Evolutionary conservation across 2,113 vertebrate species (phyloP).

Genomic region (Channa argus): DNA sequence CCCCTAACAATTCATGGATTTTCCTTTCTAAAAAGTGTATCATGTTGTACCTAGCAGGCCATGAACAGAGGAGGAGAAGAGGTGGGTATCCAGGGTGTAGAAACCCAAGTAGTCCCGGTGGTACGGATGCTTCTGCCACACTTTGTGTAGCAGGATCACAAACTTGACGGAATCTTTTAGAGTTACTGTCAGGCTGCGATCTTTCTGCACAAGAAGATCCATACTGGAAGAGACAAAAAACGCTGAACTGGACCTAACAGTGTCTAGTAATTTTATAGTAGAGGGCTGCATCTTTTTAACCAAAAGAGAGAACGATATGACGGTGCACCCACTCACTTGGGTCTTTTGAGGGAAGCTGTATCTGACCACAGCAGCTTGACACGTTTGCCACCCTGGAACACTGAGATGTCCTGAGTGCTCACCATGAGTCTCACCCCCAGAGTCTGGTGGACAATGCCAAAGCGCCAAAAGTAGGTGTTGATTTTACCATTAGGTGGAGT

Average conservation of each 20-base stretch:
- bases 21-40: neutral
- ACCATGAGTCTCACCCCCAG: constrained; percentile 86
- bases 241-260: neutral
- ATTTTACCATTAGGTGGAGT: constrained; percentile 71
- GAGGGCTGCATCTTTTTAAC: neutral
- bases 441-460: constrained; percentile 87
- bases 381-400: constrained; percentile 79
- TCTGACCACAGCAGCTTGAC: constrained; percentile 88
- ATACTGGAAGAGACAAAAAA: constrained; percentile 79
- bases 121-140: constrained; percentile 89
- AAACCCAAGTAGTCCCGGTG: constrained; percentile 92
- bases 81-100: constrained; percentile 89
- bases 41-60: constrained; percentile 90
- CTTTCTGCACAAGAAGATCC: constrained; percentile 85
- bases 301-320: neutral
- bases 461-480: constrained; percentile 90
- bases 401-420: constrained; percentile 84
- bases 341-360: constrained; percentile 76
- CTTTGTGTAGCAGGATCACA: constrained; percentile 91
- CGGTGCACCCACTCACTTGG: constrained; percentile 79
- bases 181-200: constrained; percentile 85
- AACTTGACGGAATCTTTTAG: constrained; percentile 89
- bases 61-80: constrained; percentile 87
- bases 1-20: no score
- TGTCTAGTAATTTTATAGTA: neutral